Evolutionary conservation across 2,797 vertebrate species (phyloP).

Genomic region (Austrolebias charrua): DNA sequence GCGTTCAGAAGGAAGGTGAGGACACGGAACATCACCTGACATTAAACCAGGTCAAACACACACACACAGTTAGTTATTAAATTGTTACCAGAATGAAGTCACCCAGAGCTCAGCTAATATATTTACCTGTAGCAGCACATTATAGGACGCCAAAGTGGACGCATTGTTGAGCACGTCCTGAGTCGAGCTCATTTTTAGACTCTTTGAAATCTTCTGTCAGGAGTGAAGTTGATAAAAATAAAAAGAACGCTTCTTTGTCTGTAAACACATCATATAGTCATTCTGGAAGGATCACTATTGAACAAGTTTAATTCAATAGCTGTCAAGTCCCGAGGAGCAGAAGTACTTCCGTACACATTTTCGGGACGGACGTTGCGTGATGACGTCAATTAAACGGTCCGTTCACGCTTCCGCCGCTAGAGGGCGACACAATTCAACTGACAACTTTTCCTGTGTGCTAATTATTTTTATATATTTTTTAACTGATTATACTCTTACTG

Average conservation of each 20-base stretch:
- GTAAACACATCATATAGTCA: no score
- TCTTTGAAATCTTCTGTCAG: not conserved
- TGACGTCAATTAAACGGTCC: constrained; percentile 35
- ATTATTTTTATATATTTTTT: no score
- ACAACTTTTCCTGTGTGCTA: no score
- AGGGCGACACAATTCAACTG: constrained; percentile 29
- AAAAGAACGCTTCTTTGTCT: not conserved
- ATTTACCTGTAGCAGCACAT: constrained; percentile 75
- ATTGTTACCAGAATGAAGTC: not conserved
- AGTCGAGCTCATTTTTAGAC: constrained; percentile 67
- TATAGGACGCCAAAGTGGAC: constrained; percentile 75
- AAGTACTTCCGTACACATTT: constrained; percentile 71
- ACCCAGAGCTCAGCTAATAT: not conserved
- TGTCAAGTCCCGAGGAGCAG: not conserved
- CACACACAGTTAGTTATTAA: not conserved
- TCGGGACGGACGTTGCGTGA: constrained; percentile 19
- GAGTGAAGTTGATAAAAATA: not conserved
- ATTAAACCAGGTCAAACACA: not conserved
- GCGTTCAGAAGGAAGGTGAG: constrained; percentile 93
- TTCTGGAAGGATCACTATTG: rapidly evolving
- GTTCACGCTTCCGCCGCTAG: constrained; percentile 15
- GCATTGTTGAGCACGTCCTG: constrained; percentile 69
- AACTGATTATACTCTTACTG: no score
- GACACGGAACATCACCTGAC: constrained; percentile 89
- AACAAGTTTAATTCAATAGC: rapidly evolving